Conservation (phyloP, 2,113 vertebrate genomes). For the Oncorhynchus masou region DNA sequence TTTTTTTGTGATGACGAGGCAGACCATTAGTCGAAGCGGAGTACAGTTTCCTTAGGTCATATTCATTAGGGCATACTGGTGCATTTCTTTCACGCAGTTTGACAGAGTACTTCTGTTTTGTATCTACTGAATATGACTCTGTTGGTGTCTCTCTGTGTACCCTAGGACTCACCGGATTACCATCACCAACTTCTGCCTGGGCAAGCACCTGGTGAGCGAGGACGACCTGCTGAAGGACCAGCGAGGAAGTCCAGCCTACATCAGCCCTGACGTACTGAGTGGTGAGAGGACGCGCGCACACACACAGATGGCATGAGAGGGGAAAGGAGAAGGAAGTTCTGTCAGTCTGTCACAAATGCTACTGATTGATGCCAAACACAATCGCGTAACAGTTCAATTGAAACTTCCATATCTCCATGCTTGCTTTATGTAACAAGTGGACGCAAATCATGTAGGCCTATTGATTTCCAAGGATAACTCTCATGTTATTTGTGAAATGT, state of each 20-base stretch:
- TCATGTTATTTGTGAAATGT: neutral
- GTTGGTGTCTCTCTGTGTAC: neutral
- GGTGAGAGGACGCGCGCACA: conserved; percentile 69
- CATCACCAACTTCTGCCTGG: conserved; percentile 98
- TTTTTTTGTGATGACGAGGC: neutral
- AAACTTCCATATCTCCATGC: too few species aligned
- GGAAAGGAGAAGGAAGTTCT: too few species aligned
- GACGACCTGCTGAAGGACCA: conserved; percentile 98
- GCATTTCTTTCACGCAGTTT: too few species aligned
- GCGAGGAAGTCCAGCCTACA: conserved; percentile 97
- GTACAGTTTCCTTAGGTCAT: too few species aligned
- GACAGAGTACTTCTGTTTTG: too few species aligned
- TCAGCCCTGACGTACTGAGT: conserved; percentile 96
- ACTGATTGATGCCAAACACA: too few species aligned
- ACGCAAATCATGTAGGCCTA: too few species aligned
- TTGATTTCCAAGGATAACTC: too few species aligned
- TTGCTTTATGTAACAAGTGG: too few species aligned
- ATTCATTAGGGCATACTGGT: too few species aligned
- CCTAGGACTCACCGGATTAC: conserved; percentile 95
- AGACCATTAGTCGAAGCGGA: neutral
- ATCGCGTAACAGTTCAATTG: too few species aligned
- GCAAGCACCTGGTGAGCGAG: conserved; percentile 98
- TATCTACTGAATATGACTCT: neutral
- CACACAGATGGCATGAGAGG: neutral
- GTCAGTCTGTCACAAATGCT: too few species aligned